Conservation (phyloP, 2,113 vertebrate genomes). For the Xiphias gladius region DNA sequence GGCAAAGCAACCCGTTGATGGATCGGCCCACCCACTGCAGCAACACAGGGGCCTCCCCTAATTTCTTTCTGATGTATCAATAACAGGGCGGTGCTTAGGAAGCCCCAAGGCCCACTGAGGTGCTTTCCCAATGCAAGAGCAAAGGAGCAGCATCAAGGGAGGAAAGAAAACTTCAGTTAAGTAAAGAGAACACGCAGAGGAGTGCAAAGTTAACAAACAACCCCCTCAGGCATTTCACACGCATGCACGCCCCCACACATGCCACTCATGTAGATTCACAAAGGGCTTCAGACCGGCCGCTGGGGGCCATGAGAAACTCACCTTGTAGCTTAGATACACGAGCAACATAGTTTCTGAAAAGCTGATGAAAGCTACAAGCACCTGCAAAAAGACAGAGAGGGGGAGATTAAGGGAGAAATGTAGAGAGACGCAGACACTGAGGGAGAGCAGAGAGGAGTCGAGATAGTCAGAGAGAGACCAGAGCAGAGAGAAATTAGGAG, state of each 20-base stretch:
- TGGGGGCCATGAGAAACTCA: conserved; percentile 63
- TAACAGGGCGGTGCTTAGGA: conserved; percentile 34
- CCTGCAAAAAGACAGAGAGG: conserved; percentile 72
- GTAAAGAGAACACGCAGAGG: background rate
- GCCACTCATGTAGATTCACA: conserved; percentile 12
- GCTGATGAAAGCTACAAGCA: conserved; percentile 89
- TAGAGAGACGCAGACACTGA: conserved; percentile 28
- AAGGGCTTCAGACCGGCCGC: background rate
- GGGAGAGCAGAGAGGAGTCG: conserved; percentile 23
- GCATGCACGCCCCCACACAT: background rate
- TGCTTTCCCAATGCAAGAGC: conserved; percentile 14
- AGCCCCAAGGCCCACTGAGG: conserved; percentile 1
- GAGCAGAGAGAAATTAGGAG: conserved; percentile 67
- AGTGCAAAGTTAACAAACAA: conserved; percentile 11
- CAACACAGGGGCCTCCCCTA: conserved; percentile 45
- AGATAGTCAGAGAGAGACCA: conserved; percentile 54
- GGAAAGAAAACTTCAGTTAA: conserved; percentile 10
- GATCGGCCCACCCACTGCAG: conserved; percentile 33
- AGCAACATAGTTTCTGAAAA: conserved; percentile 90
- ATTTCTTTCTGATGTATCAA: conserved; percentile 54
- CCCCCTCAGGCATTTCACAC: conserved; percentile 10
- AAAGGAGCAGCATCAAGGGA: conserved; percentile 12
- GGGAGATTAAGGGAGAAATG: conserved; percentile 13
- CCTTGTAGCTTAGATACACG: conserved; percentile 90
- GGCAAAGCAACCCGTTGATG: conserved; percentile 52